phyloP scores from a whole-genome alignment of 1,140 invertebrate genomes.

The Macrocentrus cingulum region DNA sequence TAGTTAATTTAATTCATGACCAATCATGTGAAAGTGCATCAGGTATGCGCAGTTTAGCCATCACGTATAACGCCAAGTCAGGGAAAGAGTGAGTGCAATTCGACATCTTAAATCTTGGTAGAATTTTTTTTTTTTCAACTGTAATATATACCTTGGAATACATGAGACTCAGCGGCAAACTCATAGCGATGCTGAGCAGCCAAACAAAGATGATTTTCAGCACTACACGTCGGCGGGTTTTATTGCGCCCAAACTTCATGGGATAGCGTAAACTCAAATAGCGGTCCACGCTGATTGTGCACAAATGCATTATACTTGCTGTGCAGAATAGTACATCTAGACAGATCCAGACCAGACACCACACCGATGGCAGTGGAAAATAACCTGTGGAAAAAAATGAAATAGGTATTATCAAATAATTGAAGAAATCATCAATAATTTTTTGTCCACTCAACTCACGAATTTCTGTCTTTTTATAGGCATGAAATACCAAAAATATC shows the following conservation, averaged over 20 bases:
- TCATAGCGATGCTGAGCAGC: constrained; percentile 86
- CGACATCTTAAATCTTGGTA: too few species aligned
- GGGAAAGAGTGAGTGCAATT: too few species aligned
- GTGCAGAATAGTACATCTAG: constrained; percentile 94
- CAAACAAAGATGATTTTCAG: constrained; percentile 90
- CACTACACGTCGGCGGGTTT: constrained; percentile 80
- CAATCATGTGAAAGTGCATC: too few species aligned
- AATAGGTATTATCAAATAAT: background rate
- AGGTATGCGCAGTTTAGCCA: too few species aligned
- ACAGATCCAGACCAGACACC: constrained; percentile 85
- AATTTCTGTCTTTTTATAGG: too few species aligned
- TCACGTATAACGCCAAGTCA: too few species aligned
- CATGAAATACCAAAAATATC: too few species aligned
- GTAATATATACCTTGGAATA: constrained; percentile 88
- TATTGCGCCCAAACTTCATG: constrained; percentile 88
- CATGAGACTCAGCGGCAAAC: constrained; percentile 82
- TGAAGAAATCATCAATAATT: too few species aligned
- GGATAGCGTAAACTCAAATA: constrained; percentile 83
- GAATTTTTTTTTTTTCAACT: too few species aligned
- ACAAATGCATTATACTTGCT: constrained; percentile 93
- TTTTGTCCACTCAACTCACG: too few species aligned
- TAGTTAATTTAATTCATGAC: too few species aligned
- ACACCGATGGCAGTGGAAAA: constrained; percentile 78
- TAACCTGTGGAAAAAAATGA: constrained; percentile 66
- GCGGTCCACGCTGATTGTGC: constrained; percentile 92